Evolutionary conservation across 2,113 vertebrate species (phyloP).

Genomic region (Rhinoderma darwinii): DNA sequence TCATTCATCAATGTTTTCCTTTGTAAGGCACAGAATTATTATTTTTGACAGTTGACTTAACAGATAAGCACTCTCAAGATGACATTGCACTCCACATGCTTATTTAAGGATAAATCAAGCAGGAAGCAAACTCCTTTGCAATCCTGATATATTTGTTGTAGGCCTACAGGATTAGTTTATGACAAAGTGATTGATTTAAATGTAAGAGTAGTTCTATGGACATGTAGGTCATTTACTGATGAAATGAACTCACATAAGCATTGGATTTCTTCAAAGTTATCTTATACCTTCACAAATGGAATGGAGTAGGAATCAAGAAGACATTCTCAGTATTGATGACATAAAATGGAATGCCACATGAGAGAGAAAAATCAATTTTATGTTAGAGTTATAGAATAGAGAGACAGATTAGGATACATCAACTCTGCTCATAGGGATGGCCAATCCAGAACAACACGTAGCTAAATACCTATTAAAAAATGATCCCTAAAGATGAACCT

Average conservation of each 20-base stretch:
- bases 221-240: constrained; percentile 21
- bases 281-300: background rate
- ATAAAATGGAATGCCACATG: background rate
- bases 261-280: constrained; percentile 12
- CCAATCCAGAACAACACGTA: background rate
- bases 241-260: constrained; percentile 18
- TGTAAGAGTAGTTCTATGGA: constrained; percentile 21
- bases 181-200: constrained; percentile 42
- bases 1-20: constrained; percentile 33
- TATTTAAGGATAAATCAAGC: constrained; percentile 44
- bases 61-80: constrained; percentile 44
- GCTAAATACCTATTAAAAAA: background rate
- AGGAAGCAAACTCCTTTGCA: constrained; percentile 26
- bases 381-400: background rate
- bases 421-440: background rate
- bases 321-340: background rate
- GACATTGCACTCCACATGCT: constrained; percentile 18
- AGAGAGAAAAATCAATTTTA: background rate
- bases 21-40: constrained; percentile 29
- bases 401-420: background rate
- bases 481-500: background rate
- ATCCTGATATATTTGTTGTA: constrained; percentile 45
- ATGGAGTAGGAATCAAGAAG: background rate
- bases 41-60: constrained; percentile 48
- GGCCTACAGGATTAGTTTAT: constrained; percentile 15